Evolutionary conservation across 2,113 vertebrate species (phyloP).

Genomic region (Suncus etruscus): DNA sequence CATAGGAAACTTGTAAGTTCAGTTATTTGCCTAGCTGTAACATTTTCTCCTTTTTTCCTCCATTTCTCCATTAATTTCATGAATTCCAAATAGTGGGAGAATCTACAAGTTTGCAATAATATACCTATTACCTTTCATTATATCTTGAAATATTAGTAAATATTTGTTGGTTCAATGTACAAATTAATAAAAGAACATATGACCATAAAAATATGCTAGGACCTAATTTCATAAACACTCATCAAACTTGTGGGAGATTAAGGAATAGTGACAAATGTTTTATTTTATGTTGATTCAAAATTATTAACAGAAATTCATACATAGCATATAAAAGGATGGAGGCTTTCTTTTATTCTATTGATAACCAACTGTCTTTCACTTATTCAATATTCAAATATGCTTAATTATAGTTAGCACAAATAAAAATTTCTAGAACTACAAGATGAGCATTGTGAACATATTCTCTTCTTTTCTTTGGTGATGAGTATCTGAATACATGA

Average conservation of each 20-base stretch:
- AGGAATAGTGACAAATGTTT: too few species aligned
- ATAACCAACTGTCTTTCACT: neutral
- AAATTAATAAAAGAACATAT: neutral
- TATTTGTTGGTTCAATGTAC: neutral
- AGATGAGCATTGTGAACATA: neutral
- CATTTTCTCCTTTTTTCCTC: neutral
- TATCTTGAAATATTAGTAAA: neutral
- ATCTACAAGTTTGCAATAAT: neutral
- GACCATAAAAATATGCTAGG: neutral
- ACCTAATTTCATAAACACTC: conserved; percentile 23
- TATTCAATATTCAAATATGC: neutral
- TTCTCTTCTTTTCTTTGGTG: neutral
- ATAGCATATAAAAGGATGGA: neutral
- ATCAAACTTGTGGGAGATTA: neutral
- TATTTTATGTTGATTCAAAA: conserved; percentile 11
- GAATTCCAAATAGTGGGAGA: neutral
- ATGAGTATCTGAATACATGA: neutral
- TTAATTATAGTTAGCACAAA: conserved; percentile 33
- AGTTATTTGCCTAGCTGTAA: neutral
- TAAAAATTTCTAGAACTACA: neutral
- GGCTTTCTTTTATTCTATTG: neutral
- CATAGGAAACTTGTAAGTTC: neutral
- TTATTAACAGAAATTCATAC: conserved; percentile 19
- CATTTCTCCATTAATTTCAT: too few species aligned
- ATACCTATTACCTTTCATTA: neutral